Conservation (phyloP, 2,113 vertebrate species). For the Hemicordylus capensis region DNA sequence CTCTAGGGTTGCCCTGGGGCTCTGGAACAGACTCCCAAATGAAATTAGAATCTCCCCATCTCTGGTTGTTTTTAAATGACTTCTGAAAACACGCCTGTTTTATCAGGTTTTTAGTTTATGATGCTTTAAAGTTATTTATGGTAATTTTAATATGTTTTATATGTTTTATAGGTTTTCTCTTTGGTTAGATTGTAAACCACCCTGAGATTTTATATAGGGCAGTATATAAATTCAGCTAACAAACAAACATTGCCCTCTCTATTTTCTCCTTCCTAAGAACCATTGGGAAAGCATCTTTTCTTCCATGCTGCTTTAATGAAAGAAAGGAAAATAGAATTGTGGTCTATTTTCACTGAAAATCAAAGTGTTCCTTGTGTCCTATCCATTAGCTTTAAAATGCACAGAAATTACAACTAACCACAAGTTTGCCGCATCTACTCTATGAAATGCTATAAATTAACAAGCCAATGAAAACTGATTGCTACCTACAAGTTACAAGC, state of each 20-base stretch:
- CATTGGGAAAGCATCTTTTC: not conserved
- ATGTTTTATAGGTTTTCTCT: too few relatives aligned
- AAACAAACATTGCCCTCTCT: not conserved
- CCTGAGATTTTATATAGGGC: too few relatives aligned
- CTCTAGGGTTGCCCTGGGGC: too few relatives aligned
- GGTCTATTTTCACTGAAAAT: not conserved
- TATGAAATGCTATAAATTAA: constrained; percentile 53
- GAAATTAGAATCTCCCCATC: too few relatives aligned
- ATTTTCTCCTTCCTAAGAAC: constrained; percentile 33
- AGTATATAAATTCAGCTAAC: too few relatives aligned
- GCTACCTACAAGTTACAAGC: constrained; percentile 26
- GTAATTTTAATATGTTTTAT: too few relatives aligned
- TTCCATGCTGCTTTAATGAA: not conserved
- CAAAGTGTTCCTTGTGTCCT: constrained; percentile 26
- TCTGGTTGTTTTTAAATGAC: too few relatives aligned
- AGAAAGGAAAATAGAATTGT: not conserved
- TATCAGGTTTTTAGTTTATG: too few relatives aligned
- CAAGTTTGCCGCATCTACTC: not conserved
- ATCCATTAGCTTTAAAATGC: constrained; percentile 3
- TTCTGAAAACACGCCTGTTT: too few relatives aligned
- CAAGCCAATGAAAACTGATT: constrained; percentile 36
- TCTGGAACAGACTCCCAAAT: too few relatives aligned
- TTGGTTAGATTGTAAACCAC: too few relatives aligned
- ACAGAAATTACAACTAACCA: constrained; percentile 39
- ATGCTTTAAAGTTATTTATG: too few relatives aligned